Evolutionary conservation across 2,113 vertebrate species (phyloP), one percentile per base, ranked within the genome.

Genomic region (Melanerpes aurifrons): DNA sequence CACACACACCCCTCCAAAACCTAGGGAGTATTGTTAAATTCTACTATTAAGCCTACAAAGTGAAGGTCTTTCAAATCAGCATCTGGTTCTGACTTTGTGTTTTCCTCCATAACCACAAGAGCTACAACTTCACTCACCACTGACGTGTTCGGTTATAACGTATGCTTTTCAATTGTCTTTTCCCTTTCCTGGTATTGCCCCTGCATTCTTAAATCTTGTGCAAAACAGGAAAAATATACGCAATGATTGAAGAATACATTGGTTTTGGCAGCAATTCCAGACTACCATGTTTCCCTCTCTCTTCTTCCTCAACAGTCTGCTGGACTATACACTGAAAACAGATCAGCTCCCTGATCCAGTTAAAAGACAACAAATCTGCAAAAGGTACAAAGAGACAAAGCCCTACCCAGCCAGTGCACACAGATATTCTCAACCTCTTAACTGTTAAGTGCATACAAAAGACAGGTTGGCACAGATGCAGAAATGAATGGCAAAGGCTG

Each of bases 191-290:
- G 91, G 62, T 92, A 94, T 86, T 95, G 95, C 93, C 93, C 92
- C 67, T 89, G 83, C 84, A 87, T 90, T 96, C 83, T 92, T 63
- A 72, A 92, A 95, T 96, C 90, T 56, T 90, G 92, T 95, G 86
- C 92, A 96, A 95, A 96, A 95, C 90, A 96, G 95, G 95, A 95
- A 95, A 96, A 94, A 92, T 96, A 88, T 96, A 93, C 67, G 43
- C 88, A 92, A 81, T 11, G 80, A 92, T 94, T 96, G 84, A 96
- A 95, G 91, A 94, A 93, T 88, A 83, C 94, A 76, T 91, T 92
- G 71, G 15, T 94, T 94, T 95, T 96, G 92, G 96, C 96, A 95
- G 73, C 92, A 54, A 58, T 80, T 95, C 87, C 79, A 91, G 64
- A 15, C 82, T 86, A 28, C 93, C 86, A 81, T 75, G 88, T 61